These are phyloP conservation scores for Paracentrotus lividus DNA, from an alignment of 53 echinoderm and acorn worm species.

Conservation along the genomic window DNA sequence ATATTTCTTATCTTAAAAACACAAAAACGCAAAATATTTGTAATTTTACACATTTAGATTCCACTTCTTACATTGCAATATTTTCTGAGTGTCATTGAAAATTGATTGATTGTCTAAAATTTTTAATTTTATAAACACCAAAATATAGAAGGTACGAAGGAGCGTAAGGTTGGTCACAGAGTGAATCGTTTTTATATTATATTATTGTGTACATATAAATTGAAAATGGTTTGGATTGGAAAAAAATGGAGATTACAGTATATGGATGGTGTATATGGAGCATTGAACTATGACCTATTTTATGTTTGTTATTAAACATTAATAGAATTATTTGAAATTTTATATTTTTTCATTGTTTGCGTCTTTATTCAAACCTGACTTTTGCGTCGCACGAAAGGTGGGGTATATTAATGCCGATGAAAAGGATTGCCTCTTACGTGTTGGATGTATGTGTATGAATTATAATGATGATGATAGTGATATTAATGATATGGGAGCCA, in stretches of 20 bases:
- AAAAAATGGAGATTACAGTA: not conserved
- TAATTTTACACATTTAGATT: not conserved
- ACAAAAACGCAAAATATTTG: not conserved
- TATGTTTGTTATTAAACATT: conserved; percentile 53
- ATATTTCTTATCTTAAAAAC: not conserved
- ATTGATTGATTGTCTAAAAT: conserved; percentile 25
- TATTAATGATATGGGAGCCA: no score
- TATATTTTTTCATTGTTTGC: no score
- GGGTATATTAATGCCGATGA: no score
- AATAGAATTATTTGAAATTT: conserved; percentile 58
- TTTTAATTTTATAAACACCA: not conserved
- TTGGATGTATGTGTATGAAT: no score
- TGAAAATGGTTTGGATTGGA: not conserved
- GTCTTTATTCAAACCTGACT: no score
- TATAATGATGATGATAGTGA: no score
- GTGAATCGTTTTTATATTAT: conserved; percentile 17
- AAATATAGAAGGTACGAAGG: conserved; percentile 8
- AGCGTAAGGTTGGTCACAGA: not conserved
- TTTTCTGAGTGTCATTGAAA: conserved; percentile 2
- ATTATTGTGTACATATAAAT: conserved; percentile 30
- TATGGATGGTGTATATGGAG: conserved; percentile 3
- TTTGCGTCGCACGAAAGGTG: no score
- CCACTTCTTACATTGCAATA: not conserved
- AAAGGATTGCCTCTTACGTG: no score
- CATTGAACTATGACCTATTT: conserved; percentile 10